Evolutionary conservation across 2,888 invertebrate species (phyloP).

Genomic region (Amiota mariae): DNA sequence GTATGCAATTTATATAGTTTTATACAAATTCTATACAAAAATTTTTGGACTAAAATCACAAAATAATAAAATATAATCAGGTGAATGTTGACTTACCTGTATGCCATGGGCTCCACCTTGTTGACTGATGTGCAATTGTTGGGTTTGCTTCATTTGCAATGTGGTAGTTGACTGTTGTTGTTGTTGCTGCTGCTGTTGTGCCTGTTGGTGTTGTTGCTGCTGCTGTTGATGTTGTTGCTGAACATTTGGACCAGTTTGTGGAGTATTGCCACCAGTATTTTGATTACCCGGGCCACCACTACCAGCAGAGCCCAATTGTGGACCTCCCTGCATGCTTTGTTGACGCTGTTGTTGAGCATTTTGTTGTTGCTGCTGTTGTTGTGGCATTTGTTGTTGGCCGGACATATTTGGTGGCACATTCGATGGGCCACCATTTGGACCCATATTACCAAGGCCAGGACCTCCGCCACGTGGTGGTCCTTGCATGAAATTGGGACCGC

Average conservation of each 20-base stretch:
- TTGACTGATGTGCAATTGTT: conserved; percentile 89
- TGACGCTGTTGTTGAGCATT: conserved; percentile 52
- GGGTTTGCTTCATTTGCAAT: conserved; percentile 89
- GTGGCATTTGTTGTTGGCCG: conserved; percentile 50
- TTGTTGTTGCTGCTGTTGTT: conserved; percentile 50
- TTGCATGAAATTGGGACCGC: conserved; percentile 70
- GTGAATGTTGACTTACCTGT: conserved; percentile 77
- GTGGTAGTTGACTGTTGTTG: conserved; percentile 75
- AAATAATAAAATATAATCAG: too few relatives aligned
- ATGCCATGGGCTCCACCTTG: conserved; percentile 85
- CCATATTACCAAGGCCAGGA: conserved; percentile 17
- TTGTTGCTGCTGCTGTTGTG: conserved; percentile 50
- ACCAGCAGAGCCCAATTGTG: conserved; percentile 49
- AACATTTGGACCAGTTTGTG: conserved; percentile 50
- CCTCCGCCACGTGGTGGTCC: conserved; percentile 65
- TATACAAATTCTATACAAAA: too few relatives aligned
- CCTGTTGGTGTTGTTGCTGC: conserved; percentile 74
- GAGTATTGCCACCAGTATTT: conserved; percentile 60
- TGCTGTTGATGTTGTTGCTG: conserved; percentile 61
- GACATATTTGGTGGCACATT: conserved; percentile 50
- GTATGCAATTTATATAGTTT: too few relatives aligned
- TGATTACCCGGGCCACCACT: conserved; percentile 54
- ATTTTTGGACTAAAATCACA: too few relatives aligned
- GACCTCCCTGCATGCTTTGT: conserved; percentile 47
- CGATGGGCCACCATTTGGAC: conserved; percentile 43